phyloP scores from a whole-genome alignment of 2,113 vertebrate species.

The Lepisosteus osseus region DNA sequence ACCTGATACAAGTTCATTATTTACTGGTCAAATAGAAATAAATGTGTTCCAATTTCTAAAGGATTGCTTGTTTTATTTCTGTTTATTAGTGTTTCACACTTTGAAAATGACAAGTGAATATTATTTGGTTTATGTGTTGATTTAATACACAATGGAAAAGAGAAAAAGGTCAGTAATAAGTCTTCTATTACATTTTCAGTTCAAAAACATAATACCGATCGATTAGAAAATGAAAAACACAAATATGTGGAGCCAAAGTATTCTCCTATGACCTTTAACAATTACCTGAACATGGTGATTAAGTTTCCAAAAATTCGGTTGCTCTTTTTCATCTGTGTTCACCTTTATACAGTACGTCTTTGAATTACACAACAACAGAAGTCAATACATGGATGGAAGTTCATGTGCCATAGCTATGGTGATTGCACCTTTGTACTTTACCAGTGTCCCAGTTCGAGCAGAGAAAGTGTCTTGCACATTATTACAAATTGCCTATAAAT shows the following conservation, averaged over 20 bases:
- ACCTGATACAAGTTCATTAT: too few relatives aligned
- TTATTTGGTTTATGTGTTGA: slow-evolving; percentile 27
- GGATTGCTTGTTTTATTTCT: slow-evolving; percentile 25
- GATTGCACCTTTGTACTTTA: neutral
- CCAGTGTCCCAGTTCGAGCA: neutral
- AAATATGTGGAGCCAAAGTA: slow-evolving; percentile 19
- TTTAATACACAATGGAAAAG: slow-evolving; percentile 26
- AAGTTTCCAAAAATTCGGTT: slow-evolving; percentile 11
- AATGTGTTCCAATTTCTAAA: slow-evolving; percentile 22
- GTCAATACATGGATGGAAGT: slow-evolving; percentile 7
- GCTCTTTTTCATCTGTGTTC: slow-evolving; percentile 6
- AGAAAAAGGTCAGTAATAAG: slow-evolving; percentile 32
- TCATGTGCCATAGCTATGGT: neutral
- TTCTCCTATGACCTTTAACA: slow-evolving; percentile 26
- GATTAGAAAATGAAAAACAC: slow-evolving; percentile 23
- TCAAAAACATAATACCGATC: slow-evolving; percentile 27
- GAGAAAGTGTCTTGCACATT: neutral
- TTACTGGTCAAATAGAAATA: too few relatives aligned
- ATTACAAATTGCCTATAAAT: neutral
- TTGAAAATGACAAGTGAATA: slow-evolving; percentile 1
- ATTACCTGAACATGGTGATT: slow-evolving; percentile 25
- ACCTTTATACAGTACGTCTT: neutral
- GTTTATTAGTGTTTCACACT: slow-evolving; percentile 6
- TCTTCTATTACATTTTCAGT: slow-evolving; percentile 17
- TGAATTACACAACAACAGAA: neutral